Evolutionary conservation across 2,888 invertebrate genomes (phyloP), one percentile per base, ranked within the genome.

Genomic region (Myopa tessellatipennis): DNA sequence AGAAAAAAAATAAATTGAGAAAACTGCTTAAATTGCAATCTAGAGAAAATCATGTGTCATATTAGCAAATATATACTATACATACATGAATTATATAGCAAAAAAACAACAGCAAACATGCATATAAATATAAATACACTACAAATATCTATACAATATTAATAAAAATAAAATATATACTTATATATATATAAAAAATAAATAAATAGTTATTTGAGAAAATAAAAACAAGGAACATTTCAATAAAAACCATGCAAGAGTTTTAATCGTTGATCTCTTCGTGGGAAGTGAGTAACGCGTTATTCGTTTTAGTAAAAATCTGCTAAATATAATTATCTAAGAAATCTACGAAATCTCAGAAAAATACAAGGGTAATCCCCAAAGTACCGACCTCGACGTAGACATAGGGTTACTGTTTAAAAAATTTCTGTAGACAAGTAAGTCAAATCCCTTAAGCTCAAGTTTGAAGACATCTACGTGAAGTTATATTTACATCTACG

Each of bases 201-300:
- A 38, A 78, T 74, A 69, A 72, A 72, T 68, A 77, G 69, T 68
- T 77, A 67, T 67, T 63, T 68, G 70, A 76, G 60, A 68, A 79
- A 78, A 74, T 77, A 71, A 78, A 82, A 77, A 58, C 26, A 77
- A 77, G 60, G 58, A 52, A 52, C 10, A 65, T 75, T 75, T 67
- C 71, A 76, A 69, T 61, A 69, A 70, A 65, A 63, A 71, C 12
- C 7, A 55, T 16, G 4, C n/a, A 40, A n/a, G 40, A 12, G 16
- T 40, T n/a, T 40, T 18, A 45, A 45, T 52, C 50, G 10, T 69
- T 68, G 12, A 14, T 40, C 14, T 50, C 50, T 50, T 50, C 50
- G 50, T 50, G 8, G 55, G 10, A 10, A 10, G 10, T 45, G 10
- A 45, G 10, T 45, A 10, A 45, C 45, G 45, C 7, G 45, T 45